Evolutionary conservation across 1,140 invertebrate species (phyloP).

Genomic region (Drosophila burlai): DNA sequence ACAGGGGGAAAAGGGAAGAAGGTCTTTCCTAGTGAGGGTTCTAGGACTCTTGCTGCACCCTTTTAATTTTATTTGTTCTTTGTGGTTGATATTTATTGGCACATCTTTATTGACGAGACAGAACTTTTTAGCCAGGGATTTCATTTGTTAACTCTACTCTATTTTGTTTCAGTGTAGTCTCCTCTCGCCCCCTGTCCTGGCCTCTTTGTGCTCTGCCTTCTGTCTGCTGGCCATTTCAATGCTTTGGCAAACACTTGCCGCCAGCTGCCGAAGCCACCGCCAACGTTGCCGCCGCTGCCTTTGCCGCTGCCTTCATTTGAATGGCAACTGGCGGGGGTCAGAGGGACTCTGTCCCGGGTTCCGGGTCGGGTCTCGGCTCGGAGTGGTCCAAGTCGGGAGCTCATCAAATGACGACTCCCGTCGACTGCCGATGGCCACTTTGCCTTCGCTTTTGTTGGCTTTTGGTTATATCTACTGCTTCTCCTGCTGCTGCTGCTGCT

Average conservation of each 20-base stretch:
- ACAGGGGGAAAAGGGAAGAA: background rate
- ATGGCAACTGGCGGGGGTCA: constrained; percentile 2
- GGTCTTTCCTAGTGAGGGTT: background rate
- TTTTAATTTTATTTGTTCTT: background rate
- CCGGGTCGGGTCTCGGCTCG: too few relatives aligned
- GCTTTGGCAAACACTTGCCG: constrained; percentile 72
- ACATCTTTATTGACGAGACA: background rate
- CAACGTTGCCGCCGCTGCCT: background rate
- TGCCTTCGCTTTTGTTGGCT: constrained; percentile 50
- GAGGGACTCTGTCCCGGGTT: background rate
- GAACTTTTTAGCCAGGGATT: background rate
- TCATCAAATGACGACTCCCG: constrained; percentile 65
- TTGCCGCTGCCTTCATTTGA: constrained; percentile 55
- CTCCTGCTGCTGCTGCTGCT: background rate
- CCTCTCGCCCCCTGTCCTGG: background rate
- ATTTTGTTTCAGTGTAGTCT: background rate
- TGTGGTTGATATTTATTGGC: background rate
- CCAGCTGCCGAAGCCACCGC: constrained; percentile 34
- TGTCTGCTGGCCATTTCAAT: constrained; percentile 66
- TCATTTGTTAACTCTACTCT: background rate
- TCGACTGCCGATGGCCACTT: constrained; percentile 57
- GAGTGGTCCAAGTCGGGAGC: constrained; percentile 36
- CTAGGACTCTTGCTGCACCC: background rate
- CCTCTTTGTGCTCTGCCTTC: constrained; percentile 22
- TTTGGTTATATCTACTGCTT: constrained; percentile 21